Evolutionary conservation across 2,113 vertebrate genomes (phyloP).

Genomic region (Tichodroma muraria): DNA sequence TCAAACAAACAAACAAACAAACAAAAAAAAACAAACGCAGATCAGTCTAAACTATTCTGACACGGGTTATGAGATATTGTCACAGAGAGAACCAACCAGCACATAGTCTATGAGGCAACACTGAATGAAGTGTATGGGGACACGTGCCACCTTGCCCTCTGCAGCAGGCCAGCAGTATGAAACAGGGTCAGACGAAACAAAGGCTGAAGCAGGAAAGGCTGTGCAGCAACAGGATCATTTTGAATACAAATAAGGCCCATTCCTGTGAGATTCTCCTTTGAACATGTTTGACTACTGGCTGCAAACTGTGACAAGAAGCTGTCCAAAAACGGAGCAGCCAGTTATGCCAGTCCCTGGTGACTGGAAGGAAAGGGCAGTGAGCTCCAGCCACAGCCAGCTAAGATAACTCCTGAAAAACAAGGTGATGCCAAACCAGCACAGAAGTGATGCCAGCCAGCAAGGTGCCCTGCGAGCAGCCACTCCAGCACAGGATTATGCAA

Average conservation of each 20-base stretch:
- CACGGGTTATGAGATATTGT: neutral
- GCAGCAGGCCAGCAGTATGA: neutral
- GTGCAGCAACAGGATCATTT: neutral
- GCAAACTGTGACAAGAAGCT: neutral
- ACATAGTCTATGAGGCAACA: neutral
- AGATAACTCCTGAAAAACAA: neutral
- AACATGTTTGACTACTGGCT: neutral
- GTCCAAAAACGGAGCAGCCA: neutral
- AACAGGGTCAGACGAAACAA: slow-evolving; percentile 19
- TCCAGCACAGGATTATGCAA: neutral
- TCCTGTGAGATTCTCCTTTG: neutral
- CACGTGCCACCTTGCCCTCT: neutral
- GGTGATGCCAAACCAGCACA: neutral
- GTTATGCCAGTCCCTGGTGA: neutral
- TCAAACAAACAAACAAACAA: neutral
- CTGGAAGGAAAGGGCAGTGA: neutral
- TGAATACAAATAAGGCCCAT: neutral
- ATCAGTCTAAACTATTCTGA: neutral
- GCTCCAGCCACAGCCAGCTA: neutral
- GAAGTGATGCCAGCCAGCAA: neutral
- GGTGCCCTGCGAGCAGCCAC: neutral
- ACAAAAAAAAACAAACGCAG: neutral
- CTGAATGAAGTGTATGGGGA: neutral
- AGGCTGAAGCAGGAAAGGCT: neutral
- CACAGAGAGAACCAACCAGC: neutral